Evolutionary conservation across 1,140 invertebrate species (phyloP).

Genomic region (Cataglyphis hispanica): DNA sequence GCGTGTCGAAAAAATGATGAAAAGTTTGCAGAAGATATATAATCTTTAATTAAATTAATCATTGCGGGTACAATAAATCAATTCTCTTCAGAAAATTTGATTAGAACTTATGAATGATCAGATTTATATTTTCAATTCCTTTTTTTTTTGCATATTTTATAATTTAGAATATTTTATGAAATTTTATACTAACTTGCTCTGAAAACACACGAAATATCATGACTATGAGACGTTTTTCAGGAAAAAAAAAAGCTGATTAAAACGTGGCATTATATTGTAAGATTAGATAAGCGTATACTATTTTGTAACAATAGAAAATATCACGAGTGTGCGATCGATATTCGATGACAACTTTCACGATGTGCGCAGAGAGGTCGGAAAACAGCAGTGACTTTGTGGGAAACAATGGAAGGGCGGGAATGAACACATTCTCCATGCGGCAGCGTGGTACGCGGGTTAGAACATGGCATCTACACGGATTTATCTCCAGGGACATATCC

Average conservation of each 20-base stretch:
- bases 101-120: slow-evolving; percentile 28
- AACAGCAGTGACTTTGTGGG: slow-evolving; percentile 29
- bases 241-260: neutral
- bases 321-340: neutral
- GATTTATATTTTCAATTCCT: slow-evolving; percentile 6
- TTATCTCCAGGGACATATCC: slow-evolving; percentile 73
- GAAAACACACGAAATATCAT: slow-evolving; percentile 38
- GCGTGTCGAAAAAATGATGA: neutral
- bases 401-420: slow-evolving; percentile 40
- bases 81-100: neutral
- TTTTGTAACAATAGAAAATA: neutral
- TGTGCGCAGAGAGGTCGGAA: slow-evolving; percentile 20
- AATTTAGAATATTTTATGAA: neutral
- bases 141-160: neutral
- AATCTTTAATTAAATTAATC: neutral
- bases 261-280: neutral
- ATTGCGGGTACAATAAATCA: neutral
- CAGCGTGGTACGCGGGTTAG: slow-evolving; percentile 37
- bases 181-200: slow-evolving; percentile 2
- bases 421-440: slow-evolving; percentile 45
- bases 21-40: neutral
- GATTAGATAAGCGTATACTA: neutral
- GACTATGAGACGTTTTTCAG: neutral
- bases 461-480: slow-evolving; percentile 60
- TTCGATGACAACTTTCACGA: slow-evolving; percentile 11